Base-by-base conservation (phyloP, 1,140 invertebrate genomes). In the Grapholita molesta region DNA sequence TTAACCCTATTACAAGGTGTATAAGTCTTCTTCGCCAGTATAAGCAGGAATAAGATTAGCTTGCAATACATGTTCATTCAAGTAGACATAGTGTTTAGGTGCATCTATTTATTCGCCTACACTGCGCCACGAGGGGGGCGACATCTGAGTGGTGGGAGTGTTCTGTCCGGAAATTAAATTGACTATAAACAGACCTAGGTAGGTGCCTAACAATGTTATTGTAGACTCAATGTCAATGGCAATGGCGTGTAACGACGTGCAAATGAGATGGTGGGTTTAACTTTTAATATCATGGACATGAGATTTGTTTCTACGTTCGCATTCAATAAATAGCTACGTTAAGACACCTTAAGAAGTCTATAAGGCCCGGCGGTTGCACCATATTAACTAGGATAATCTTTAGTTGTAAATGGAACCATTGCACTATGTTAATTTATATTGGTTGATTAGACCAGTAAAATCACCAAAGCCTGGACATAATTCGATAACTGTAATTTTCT, bases 111-210 rank as follows among this genome's bases (percentile, higher is more conserved):
- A 28, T 28, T n/a, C 15, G 7, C 24, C 55, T n/a, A 28, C 55
- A 12, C 5, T 28, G 28, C 55, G 55, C 55, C 25, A 9, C 9
- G n/a, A 57, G 23, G 25, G 25, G 55, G 24, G 24, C 35, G 70
- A 38, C 72, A 72, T 77, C 69, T 68, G 73, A 74, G 69, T 67
- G 38, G 69, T 67, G 38, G 35, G 61, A 73, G 30, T 69, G 74
- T 78, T 82, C 66, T 73, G 66, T 67, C 74, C 73, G 79, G 72
- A 76, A 70, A 79, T 82, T 71, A 74, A 74, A 77, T 76, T 74
- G 67, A 77, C 73, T 69, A 70, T 30, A 30, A 32, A 30, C 55
- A 25, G 0, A 57, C 23, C 53, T 25, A 61, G n/a, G 52, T 55
- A 55, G n/a, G 15, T 25, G n/a, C 9, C 3, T 55, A 68, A 33